Conservation (phyloP, 1,140 invertebrate genomes). For the Caenorhabditis remanei region DNA sequence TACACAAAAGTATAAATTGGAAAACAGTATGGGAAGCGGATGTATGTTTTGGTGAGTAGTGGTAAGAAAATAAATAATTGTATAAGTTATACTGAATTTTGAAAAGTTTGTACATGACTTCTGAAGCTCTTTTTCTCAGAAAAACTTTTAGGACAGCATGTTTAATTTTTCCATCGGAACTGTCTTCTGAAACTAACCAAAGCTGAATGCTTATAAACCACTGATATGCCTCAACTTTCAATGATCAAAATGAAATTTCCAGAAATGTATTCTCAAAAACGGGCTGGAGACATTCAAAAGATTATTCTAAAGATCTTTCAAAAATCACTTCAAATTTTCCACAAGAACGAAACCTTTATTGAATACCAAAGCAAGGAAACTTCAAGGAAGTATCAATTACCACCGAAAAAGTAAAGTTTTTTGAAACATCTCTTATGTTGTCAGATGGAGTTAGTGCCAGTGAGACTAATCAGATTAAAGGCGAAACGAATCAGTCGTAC, state of each 20-base stretch:
- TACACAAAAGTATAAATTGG: constrained; percentile 11
- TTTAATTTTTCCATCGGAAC: no score
- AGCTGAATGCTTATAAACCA: no score
- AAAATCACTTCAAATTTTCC: neutral
- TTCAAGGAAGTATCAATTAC: neutral
- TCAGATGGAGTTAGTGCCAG: constrained; percentile 24
- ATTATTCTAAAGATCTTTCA: neutral
- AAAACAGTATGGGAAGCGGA: neutral
- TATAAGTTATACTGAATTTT: no score
- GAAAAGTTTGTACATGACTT: no score
- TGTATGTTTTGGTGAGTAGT: neutral
- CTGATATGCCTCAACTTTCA: no score
- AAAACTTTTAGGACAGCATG: no score
- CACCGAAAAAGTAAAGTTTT: neutral
- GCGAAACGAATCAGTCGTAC: neutral
- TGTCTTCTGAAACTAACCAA: no score
- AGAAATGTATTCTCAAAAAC: no score
- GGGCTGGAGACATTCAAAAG: no score
- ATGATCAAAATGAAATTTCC: no score
- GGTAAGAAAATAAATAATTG: neutral
- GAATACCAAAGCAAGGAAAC: neutral
- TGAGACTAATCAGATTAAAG: constrained; percentile 3
- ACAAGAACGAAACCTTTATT: neutral
- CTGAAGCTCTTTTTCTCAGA: no score
- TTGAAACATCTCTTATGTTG: neutral